phyloP scores from a whole-genome alignment of 2,888 invertebrate genomes.

The Metallyticus violacea region DNA sequence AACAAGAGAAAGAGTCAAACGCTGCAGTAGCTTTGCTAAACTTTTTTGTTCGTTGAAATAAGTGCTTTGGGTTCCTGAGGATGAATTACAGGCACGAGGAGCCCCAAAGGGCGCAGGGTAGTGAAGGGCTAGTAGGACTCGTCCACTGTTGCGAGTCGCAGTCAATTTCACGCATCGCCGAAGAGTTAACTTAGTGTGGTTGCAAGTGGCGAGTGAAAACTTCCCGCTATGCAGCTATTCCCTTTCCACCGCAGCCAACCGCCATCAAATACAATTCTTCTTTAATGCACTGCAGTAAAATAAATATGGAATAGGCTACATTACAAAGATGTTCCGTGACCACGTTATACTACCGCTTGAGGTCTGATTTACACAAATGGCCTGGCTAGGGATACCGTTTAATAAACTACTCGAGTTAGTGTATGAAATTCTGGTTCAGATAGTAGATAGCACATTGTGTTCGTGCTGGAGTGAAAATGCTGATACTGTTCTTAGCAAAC shows the following conservation, averaged over 20 bases:
- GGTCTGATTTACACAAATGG: background rate
- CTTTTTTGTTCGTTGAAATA: no score
- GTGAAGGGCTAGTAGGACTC: no score
- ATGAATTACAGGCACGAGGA: background rate
- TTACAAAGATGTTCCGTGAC: background rate
- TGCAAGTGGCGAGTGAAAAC: background rate
- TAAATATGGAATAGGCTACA: background rate
- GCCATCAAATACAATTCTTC: no score
- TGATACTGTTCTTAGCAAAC: no score
- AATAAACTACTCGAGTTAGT: background rate
- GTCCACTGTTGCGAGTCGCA: background rate
- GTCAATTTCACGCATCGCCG: background rate
- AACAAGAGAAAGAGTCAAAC: no score
- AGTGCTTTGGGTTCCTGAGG: no score
- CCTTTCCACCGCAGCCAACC: no score
- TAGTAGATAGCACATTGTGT: no score
- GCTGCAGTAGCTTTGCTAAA: no score
- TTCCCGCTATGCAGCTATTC: no score
- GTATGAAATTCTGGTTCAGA: background rate
- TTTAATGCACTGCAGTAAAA: background rate
- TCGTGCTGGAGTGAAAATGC: no score
- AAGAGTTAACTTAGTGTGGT: background rate
- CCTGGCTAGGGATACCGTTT: background rate
- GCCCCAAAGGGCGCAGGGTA: background rate
- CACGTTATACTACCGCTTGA: background rate